Evolutionary conservation across 1,140 invertebrate species (phyloP).

Genomic region (Mya arenaria): DNA sequence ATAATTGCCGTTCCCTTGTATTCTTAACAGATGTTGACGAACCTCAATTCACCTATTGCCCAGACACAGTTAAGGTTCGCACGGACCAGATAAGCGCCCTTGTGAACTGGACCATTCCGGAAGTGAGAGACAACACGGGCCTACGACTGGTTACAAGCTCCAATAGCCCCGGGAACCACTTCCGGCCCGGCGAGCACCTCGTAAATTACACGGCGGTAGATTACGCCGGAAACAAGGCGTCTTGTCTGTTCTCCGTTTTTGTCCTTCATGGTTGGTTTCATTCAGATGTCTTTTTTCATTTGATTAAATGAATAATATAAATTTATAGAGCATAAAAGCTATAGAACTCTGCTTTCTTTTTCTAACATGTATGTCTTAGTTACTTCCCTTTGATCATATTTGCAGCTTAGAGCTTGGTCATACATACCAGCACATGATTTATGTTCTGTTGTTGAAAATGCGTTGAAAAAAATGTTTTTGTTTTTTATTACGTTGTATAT

Average conservation of each 20-base stretch:
- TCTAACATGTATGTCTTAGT: no score
- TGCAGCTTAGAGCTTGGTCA: no score
- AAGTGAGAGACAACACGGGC: conserved; percentile 66
- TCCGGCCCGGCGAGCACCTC: conserved; percentile 56
- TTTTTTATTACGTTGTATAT: no score
- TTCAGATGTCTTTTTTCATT: no score
- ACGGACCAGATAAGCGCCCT: conserved; percentile 53
- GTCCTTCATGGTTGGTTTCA: conserved; percentile 70
- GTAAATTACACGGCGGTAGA: conserved; percentile 71
- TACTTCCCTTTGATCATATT: no score
- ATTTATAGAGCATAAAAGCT: no score
- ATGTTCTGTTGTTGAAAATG: no score
- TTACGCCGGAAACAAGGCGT: conserved; percentile 64
- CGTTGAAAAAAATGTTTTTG: no score
- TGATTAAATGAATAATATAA: no score
- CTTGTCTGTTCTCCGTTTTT: conserved; percentile 67
- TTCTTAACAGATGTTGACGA: conserved; percentile 61
- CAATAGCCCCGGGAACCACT: conserved; percentile 62
- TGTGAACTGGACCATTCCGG: conserved; percentile 64
- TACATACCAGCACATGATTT: no score
- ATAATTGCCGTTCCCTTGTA: no score
- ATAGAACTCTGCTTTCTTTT: no score
- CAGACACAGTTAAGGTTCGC: conserved; percentile 60
- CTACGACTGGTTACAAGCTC: conserved; percentile 45
- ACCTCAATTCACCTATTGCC: conserved; percentile 69